phyloP scores from a whole-genome alignment of 1,140 invertebrate genomes.

The Diabrotica virgifera region DNA sequence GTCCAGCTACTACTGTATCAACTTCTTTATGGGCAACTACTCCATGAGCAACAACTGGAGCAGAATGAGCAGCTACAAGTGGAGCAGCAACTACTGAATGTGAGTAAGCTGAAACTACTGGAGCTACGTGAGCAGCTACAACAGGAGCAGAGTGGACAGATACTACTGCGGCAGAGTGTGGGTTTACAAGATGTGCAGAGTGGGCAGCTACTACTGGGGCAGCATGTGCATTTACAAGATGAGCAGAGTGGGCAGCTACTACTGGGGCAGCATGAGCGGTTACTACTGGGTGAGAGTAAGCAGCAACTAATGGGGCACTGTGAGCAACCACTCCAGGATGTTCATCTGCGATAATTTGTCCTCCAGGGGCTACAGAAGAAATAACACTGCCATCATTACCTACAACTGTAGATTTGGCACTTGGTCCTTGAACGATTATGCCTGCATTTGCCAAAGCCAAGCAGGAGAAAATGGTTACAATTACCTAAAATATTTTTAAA shows the following conservation, averaged over 20 bases:
- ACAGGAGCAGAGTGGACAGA: conserved; percentile 12
- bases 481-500: not conserved
- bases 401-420: conserved; percentile 31
- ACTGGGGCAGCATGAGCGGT: conserved; percentile 25
- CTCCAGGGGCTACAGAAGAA: conserved; percentile 31
- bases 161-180: too few species aligned
- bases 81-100: not conserved
- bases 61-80: conserved; percentile 23
- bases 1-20: conserved; percentile 28
- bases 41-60: conserved; percentile 8
- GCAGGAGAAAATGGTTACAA: conserved; percentile 20
- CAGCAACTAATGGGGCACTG: conserved; percentile 24
- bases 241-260: conserved; percentile 22
- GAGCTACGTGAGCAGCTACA: not conserved
- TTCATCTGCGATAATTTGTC: conserved; percentile 33
- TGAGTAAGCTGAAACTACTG: conserved; percentile 15
- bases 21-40: conserved; percentile 16
- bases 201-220: conserved; percentile 19
- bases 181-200: not conserved
- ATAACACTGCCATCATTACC: conserved; percentile 38
- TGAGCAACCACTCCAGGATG: conserved; percentile 24
- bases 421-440: conserved; percentile 35
- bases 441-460: conserved; percentile 29
- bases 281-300: conserved; percentile 21
- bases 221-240: conserved; percentile 20